A percentile compares a stretch with the other conserved stretches of the same genome.
phyloP scores from a whole-genome alignment of 2,888 invertebrate genomes.

The Mylabris sibirica region DNA sequence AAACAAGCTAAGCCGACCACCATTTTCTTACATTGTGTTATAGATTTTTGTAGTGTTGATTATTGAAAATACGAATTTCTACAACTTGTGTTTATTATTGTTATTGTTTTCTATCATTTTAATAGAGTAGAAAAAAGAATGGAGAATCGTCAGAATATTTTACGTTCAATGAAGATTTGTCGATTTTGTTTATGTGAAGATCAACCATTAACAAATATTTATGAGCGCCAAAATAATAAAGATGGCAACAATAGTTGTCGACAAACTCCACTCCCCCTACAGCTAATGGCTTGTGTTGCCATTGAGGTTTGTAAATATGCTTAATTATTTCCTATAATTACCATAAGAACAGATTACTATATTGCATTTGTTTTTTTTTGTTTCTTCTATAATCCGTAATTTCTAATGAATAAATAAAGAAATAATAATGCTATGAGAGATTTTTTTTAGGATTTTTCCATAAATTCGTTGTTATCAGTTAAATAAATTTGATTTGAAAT shows the following conservation, averaged over 20 bases:
- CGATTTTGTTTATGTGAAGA: conserved; percentile 77
- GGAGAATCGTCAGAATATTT: conserved; percentile 44
- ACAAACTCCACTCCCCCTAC: conserved; percentile 71
- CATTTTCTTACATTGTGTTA: conserved; percentile 49
- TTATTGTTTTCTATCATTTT: background rate
- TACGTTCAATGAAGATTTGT: conserved; percentile 73
- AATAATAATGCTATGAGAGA: too few relatives aligned
- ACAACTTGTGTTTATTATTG: conserved; percentile 6
- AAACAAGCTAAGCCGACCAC: conserved; percentile 57
- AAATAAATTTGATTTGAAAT: too few relatives aligned
- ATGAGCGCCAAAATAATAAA: conserved; percentile 65
- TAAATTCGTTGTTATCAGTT: too few relatives aligned
- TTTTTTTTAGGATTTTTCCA: too few relatives aligned
- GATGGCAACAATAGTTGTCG: conserved; percentile 46
- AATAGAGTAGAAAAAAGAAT: conserved; percentile 22
- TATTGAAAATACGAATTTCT: background rate
- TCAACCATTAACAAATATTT: conserved; percentile 71
- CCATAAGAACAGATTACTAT: conserved; percentile 14
- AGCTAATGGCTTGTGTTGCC: conserved; percentile 79
- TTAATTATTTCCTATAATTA: conserved; percentile 31
- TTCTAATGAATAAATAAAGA: background rate
- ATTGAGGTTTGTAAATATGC: conserved; percentile 70
- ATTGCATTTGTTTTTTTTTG: conserved; percentile 1
- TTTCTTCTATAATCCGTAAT: background rate
- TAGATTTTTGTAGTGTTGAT: conserved; percentile 39